A percentile compares a stretch with the other conserved stretches of the same genome.
Conservation (phyloP, 2,113 vertebrate species). For the Narcine bancroftii region DNA sequence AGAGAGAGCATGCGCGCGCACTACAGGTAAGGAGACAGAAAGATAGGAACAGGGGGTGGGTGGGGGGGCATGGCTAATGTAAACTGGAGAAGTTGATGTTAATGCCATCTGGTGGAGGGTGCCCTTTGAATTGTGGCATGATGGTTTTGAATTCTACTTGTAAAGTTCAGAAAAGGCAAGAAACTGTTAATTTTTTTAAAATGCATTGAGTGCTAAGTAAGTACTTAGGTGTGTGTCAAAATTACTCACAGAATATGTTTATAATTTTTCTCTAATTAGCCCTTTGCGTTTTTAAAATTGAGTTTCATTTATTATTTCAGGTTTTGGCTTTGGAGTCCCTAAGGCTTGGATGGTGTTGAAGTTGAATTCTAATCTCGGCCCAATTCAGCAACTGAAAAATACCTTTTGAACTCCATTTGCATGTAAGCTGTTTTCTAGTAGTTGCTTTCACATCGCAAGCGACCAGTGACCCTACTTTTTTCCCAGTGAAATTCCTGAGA, state of each 20-base stretch:
- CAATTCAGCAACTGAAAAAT: neutral
- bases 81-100: too few species aligned
- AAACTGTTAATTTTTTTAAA: neutral
- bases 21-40: too few species aligned
- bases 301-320: slow-evolving; percentile 19
- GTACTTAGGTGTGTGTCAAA: neutral
- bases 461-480: too few species aligned
- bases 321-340: slow-evolving; percentile 34
- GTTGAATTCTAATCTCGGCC: neutral
- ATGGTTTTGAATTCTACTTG: neutral
- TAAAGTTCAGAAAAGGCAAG: neutral
- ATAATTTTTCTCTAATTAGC: neutral
- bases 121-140: too few species aligned
- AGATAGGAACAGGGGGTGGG: too few species aligned
- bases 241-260: neutral
- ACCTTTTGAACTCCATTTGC: neutral
- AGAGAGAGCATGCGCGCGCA: too few species aligned
- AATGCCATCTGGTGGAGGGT: too few species aligned
- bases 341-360: neutral
- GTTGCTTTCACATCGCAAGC: too few species aligned
- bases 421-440: neutral
- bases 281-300: neutral
- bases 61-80: too few species aligned
- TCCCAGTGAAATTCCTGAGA: too few species aligned
- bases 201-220: neutral